Evolutionary conservation across 2,797 vertebrate genomes (phyloP), one percentile per base, ranked within the genome.

Genomic region (Hippocampus kuda): DNA sequence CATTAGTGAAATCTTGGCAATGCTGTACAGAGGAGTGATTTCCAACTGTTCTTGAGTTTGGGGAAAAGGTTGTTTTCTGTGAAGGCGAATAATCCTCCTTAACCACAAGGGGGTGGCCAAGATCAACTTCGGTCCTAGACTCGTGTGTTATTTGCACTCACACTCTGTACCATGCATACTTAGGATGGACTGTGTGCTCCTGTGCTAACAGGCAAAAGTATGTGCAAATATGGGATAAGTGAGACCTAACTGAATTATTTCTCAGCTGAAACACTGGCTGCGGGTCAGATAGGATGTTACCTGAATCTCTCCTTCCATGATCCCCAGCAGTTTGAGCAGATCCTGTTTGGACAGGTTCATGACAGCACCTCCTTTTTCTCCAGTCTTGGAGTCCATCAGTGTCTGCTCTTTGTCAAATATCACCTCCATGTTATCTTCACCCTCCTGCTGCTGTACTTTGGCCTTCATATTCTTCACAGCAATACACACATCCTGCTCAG

Each of bases 251-350:
- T 66, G 65, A 27, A 34, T 34, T 13, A 66, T 48, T 38, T 5
- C 26, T 1, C 12, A 12, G 10, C 22, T 12, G 18, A 12, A 51
- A 61, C 15, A 34, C 4, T 61, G 27, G 30, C 30, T 38, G 6
- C 1, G n/a, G 42, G 16, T 64, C 22, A n/a, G 22, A 27, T 48
- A 26, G 13, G 11, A n/a, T 42, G 38, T 63, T 41, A 99, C 97
- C 94, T 99, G 96, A 69, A 99, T 81, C 73, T 99, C 97, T 79
- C 95, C 95, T 86, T 99, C 97, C 97, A 99, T 99, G 83, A 98
- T 92, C 57, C 95, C 96, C 71, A 99, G 91, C 26, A 99, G 89
- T 77, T 89, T 92, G 34, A 99, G 88, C 57, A 99, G 92, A 76
- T 96, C 95, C 68, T 93, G 92, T 88, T 92, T 97, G 59, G 94